Evolutionary conservation across 2,113 vertebrate species (phyloP).

Genomic region (Entelurus aequoreus): DNA sequence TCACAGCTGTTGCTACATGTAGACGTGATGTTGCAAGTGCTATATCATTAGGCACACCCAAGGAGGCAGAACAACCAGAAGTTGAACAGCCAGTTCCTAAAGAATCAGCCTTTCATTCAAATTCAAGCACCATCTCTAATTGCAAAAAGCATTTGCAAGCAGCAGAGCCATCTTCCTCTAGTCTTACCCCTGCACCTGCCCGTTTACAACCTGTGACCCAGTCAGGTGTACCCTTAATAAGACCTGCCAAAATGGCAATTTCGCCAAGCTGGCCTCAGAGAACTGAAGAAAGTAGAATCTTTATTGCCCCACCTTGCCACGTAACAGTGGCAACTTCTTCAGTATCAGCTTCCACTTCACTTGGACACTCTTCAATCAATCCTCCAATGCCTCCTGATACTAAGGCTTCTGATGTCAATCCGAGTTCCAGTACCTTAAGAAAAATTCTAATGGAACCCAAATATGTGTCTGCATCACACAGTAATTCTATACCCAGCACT

Average conservation of each 20-base stretch:
- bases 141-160: slow-evolving; percentile 53
- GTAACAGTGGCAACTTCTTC: slow-evolving; percentile 68
- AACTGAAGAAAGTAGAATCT: slow-evolving; percentile 79
- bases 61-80: slow-evolving; percentile 75
- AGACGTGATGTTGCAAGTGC: slow-evolving; percentile 67
- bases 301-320: slow-evolving; percentile 74
- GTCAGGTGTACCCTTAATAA: slow-evolving; percentile 49
- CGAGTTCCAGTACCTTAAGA: slow-evolving; percentile 90
- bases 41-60: slow-evolving; percentile 69
- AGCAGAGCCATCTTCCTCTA: slow-evolving; percentile 41
- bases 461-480: slow-evolving; percentile 81
- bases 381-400: slow-evolving; percentile 84
- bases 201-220: slow-evolving; percentile 61
- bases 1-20: slow-evolving; percentile 72
- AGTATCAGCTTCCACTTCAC: slow-evolving; percentile 46
- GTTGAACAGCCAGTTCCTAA: slow-evolving; percentile 76
- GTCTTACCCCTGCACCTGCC: slow-evolving; percentile 34
- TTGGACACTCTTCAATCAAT: slow-evolving; percentile 60
- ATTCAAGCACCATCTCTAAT: slow-evolving; percentile 52
- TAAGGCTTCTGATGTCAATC: slow-evolving; percentile 89
- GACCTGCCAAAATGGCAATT: slow-evolving; percentile 61
- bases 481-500: slow-evolving; percentile 70
- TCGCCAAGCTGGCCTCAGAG: slow-evolving; percentile 82
- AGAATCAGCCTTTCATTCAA: slow-evolving; percentile 74
- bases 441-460: slow-evolving; percentile 99